Conservation (phyloP, 2,113 vertebrate genomes). For the Orcinus orca region DNA sequence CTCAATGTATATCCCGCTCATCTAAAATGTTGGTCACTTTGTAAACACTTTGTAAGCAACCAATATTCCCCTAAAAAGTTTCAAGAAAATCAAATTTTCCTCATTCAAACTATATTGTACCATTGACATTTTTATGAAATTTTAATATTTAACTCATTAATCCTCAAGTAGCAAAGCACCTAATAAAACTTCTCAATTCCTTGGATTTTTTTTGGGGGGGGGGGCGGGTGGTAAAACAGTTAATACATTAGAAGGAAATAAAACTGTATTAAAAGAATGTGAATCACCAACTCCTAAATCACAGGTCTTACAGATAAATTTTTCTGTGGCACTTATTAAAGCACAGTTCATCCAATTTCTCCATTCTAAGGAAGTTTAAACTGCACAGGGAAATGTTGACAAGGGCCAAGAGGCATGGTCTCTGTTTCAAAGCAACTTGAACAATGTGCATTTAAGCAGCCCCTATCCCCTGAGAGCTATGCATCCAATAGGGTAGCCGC, state of each 20-base stretch:
- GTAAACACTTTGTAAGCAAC: neutral
- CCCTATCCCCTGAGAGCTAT: neutral
- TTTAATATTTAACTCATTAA: neutral
- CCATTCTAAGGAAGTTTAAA: neutral
- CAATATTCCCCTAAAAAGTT: neutral
- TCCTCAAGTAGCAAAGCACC: neutral
- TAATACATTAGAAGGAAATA: neutral
- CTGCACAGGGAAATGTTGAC: neutral
- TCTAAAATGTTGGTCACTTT: neutral
- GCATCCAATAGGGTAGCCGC: neutral
- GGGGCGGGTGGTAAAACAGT: fast-evolving
- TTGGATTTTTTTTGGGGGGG: neutral
- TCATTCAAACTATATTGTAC: neutral
- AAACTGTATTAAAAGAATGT: neutral
- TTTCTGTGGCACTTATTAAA: neutral
- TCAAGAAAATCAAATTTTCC: neutral
- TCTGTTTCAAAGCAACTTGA: neutral
- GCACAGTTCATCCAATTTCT: neutral
- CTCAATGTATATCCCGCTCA: neutral
- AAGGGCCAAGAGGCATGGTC: neutral
- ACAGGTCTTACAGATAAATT: neutral
- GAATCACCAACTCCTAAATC: neutral
- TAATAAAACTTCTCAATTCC: neutral
- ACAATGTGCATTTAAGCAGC: neutral
- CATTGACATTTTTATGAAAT: neutral